phyloP scores from a whole-genome alignment of 2,888 invertebrate species.

The Drosophila siamana region DNA sequence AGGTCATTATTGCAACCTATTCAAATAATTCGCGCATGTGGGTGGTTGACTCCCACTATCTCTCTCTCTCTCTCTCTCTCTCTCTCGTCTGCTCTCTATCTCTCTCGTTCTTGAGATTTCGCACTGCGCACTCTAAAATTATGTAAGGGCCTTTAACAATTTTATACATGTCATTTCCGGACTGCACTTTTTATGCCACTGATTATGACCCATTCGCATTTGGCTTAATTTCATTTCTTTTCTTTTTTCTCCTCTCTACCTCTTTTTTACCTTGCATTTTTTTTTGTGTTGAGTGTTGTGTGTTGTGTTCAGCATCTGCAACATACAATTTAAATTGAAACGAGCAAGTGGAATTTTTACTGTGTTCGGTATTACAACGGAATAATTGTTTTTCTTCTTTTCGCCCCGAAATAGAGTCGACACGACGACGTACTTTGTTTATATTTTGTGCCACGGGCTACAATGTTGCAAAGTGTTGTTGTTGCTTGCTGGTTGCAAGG shows the following conservation, averaged over 20 bases:
- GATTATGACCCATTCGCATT: slow-evolving; percentile 63
- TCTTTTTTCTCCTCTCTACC: not conserved
- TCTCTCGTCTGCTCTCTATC: not conserved
- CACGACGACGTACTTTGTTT: slow-evolving; percentile 10
- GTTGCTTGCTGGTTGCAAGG: slow-evolving; percentile 17
- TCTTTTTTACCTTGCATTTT: not conserved
- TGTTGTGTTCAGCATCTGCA: slow-evolving; percentile 6
- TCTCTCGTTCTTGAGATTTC: slow-evolving; percentile 10
- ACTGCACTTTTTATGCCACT: slow-evolving; percentile 66
- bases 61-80: not conserved
- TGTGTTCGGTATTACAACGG: slow-evolving; percentile 18
- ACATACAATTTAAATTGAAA: slow-evolving; percentile 53
- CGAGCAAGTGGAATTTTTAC: slow-evolving; percentile 39
- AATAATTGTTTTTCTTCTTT: slow-evolving; percentile 11
- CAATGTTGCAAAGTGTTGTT: slow-evolving; percentile 18
- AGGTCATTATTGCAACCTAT: slow-evolving; percentile 78
- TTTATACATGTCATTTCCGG: slow-evolving; percentile 77
- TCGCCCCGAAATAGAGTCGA: slow-evolving; percentile 1
- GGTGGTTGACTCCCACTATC: slow-evolving; percentile 49
- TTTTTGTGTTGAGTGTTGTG: too few relatives aligned
- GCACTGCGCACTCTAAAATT: slow-evolving; percentile 19
- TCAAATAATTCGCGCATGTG: slow-evolving; percentile 72
- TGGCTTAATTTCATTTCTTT: slow-evolving; percentile 27
- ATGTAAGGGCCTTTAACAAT: slow-evolving; percentile 36
- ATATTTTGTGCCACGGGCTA: slow-evolving; percentile 17